phyloP scores from a whole-genome alignment of 2,113 vertebrate species.

The Centrocercus urophasianus region DNA sequence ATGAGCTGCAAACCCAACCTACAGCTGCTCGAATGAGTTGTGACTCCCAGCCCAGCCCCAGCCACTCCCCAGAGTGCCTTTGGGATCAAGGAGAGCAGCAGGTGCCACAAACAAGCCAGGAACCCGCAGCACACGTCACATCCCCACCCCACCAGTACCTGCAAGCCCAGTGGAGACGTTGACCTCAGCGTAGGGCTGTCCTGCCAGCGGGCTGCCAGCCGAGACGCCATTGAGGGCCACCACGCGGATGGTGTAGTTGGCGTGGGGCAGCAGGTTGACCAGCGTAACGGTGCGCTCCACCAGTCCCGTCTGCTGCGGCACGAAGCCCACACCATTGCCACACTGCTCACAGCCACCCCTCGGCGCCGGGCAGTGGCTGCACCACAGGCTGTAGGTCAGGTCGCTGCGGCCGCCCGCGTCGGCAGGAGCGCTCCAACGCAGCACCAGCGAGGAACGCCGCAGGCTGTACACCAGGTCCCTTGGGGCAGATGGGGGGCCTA shows the following conservation, averaged over 20 bases:
- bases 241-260: conserved; percentile 92
- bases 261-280: conserved; percentile 89
- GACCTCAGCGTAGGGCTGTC: conserved; percentile 87
- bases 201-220: conserved; percentile 78
- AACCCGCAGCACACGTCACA: background rate
- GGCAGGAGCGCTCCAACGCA: conserved; percentile 86
- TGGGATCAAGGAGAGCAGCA: too few relatives aligned
- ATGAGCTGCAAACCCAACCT: background rate
- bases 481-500: conserved; percentile 91
- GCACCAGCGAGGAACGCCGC: conserved; percentile 87
- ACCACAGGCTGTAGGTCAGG: conserved; percentile 90
- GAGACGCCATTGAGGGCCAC: conserved; percentile 92
- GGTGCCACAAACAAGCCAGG: background rate
- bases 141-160: conserved; percentile 72
- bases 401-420: conserved; percentile 88
- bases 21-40: background rate
- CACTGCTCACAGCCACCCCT: conserved; percentile 84
- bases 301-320: conserved; percentile 91
- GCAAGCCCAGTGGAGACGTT: conserved; percentile 86
- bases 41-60: background rate
- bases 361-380: conserved; percentile 73
- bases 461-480: conserved; percentile 88
- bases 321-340: conserved; percentile 86
- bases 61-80: background rate
- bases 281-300: conserved; percentile 88